Evolutionary conservation across 1,140 invertebrate genomes (phyloP), one percentile per base, ranked within the genome.

Genomic region (Platyura marginata): DNA sequence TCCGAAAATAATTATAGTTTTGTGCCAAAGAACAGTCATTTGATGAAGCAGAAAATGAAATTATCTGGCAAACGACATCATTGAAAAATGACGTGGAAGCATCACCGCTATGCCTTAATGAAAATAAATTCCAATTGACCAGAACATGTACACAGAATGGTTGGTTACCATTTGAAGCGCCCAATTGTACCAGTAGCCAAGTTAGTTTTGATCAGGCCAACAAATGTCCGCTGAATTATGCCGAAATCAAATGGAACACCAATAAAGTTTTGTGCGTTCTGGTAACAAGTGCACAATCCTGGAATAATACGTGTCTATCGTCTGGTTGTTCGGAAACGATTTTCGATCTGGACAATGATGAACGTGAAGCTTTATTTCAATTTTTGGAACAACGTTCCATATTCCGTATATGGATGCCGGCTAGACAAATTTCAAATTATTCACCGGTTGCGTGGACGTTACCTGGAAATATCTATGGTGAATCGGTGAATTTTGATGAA

Each of bases 321-420:
- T 46, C 50, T 16, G 58, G 59, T 0, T 58, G 53, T 18, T 40
- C 46, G 13, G 44, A 47, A 39, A 46, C 41, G 20, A 42, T 57
- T 20, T 44, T 47, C 15, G 47, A 53, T 41, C 41, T 53, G 5
- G 36, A 47, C 3, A 11, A 4, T n/a, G 29, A 41, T 10, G 45
- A 51, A 32, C 3, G 48, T 15, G 9, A 32, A 37, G n/a, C 16
- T 40, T 5, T 45, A 19, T 32, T 46, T 10, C 42, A 47, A 16
- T 45, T 47, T 23, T 38, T 50, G 13, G 37, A 21, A 2, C 41
- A 50, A 11, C 44, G 21, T 20, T 50, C 53, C 15, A 49, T 52
- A 15, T 46, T 22, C 0, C 22, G 46, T 4, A 52, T 52, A 38
- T 63, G 61, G 59, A 29, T 61, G 15, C 58, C 56, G 15, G 41